phyloP scores from a whole-genome alignment of 2,113 vertebrate species.

The Nyctereutes procyonoides region DNA sequence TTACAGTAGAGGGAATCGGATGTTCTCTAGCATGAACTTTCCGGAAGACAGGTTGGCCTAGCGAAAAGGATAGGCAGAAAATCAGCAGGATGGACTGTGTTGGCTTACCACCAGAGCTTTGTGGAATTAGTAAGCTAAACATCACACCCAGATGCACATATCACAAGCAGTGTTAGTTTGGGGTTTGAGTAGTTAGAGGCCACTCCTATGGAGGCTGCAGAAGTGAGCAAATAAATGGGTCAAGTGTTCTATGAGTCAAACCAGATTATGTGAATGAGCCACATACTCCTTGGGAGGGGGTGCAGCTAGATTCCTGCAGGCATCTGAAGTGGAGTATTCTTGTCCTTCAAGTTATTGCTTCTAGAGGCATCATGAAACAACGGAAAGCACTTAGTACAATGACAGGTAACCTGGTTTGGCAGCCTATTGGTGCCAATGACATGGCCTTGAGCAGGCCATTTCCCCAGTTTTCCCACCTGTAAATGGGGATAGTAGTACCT shows the following conservation, averaged over 20 bases:
- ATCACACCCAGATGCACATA: conserved; percentile 61
- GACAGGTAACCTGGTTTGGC: not conserved
- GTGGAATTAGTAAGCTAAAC: conserved; percentile 78
- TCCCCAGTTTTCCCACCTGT: not conserved
- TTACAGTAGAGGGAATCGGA: conserved; percentile 88
- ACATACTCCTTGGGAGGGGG: not conserved
- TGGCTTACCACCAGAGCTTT: not conserved
- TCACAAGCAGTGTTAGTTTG: conserved; percentile 50
- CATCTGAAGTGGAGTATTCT: not conserved
- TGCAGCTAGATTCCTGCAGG: not conserved
- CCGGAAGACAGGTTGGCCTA: conserved; percentile 92
- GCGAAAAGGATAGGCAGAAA: conserved; percentile 83
- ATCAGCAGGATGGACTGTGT: conserved; percentile 65
- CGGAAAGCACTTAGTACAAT: not conserved
- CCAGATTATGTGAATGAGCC: not conserved
- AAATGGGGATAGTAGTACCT: not conserved
- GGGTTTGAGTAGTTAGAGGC: not conserved
- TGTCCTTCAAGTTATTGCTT: not conserved
- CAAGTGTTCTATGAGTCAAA: not conserved
- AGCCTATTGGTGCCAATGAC: not conserved
- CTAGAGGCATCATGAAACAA: not conserved
- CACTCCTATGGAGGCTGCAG: not conserved
- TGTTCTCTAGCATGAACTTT: conserved; percentile 93
- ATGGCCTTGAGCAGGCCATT: not conserved
- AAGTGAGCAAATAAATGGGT: not conserved